Conservation (phyloP, 35 echinoderm and acorn worm genomes). For the Lytechinus variegatus region DNA sequence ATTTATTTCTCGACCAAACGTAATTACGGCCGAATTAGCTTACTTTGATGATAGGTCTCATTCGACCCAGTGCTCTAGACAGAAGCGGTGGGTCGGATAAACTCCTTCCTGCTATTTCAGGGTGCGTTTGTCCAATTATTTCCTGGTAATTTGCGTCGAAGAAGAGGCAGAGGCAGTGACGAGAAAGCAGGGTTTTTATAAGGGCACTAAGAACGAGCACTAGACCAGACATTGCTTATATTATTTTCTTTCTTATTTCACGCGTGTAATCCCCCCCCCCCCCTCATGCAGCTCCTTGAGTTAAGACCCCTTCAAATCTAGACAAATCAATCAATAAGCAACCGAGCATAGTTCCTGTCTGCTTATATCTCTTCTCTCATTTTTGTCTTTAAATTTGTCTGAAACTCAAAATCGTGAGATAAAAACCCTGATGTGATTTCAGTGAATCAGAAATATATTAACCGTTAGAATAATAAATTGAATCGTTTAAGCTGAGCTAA, state of each 20-base stretch:
- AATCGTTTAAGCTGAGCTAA: constrained; percentile 42
- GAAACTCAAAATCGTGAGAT: background rate
- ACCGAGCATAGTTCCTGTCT: constrained; percentile 3
- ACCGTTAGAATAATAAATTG: constrained; percentile 51
- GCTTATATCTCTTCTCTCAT: background rate
- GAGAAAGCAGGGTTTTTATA: constrained; percentile 6
- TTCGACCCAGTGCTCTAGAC: background rate
- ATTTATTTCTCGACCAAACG: constrained; percentile 68
- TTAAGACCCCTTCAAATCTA: background rate
- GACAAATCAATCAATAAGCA: constrained; percentile 44
- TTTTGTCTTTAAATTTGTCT: background rate
- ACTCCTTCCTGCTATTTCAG: constrained; percentile 55
- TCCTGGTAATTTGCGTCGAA: constrained; percentile 44
- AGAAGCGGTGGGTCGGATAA: constrained; percentile 28
- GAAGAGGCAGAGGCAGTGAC: constrained; percentile 31
- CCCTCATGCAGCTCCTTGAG: background rate
- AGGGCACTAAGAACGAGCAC: background rate
- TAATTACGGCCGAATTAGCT: constrained; percentile 77
- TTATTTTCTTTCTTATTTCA: constrained; percentile 41
- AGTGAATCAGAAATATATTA: too few relatives aligned
- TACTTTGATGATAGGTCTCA: constrained; percentile 54
- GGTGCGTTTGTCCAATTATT: constrained; percentile 54
- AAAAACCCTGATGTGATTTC: constrained; percentile 28
- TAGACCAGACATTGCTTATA: background rate
- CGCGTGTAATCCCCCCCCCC: constrained; percentile 27